Evolutionary conservation across 2,797 vertebrate species (phyloP), one percentile per base, ranked within the genome.

Genomic region (Bradypodion pumilum): DNA sequence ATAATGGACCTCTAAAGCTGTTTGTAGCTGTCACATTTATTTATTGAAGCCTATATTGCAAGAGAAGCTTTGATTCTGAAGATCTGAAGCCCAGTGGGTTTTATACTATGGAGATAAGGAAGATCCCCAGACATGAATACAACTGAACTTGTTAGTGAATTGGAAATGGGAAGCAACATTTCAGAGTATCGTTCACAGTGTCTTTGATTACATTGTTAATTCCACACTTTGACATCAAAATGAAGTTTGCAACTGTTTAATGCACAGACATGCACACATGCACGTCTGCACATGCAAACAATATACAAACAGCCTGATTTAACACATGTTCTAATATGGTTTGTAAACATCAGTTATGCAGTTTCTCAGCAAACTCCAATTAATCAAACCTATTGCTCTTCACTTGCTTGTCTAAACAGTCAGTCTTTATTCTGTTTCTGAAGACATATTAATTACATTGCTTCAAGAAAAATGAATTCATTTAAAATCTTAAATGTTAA

Each of bases 151-250:
- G 65, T 80, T 44, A 81, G 75, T 32, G 80, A 40, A 75, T 65
- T 83, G 56, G 56, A 76, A 90, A 72, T n/a, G 82, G 44, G 62
- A 89, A 70, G 10, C n/a, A 56, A 84, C 84, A 85, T 87, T 0
- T 0, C 62, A 87, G 60, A 13, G 90, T 73, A 0, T 0, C 37
- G 44, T 19, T 89, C 8, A 88, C n/a, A 35, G 13, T 70, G 49
- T 78, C 7, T 81, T 7, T 69, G 69, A 87, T 88, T 92, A 87
- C 66, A 91, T 40, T 79, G 87, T 21, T 68, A 70, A 81, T 78
- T 86, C 66, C 60, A 23, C 70, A 82, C 80, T 84, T 88, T 88
- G 44, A 88, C 83, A 88, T 84, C 12, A 75, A 42, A 91, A 89
- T 60, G 59, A 90, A 87, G 27, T 49, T 56, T 32, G 42, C 40